Evolutionary conservation across 1,140 invertebrate genomes (phyloP).

Genomic region (Trigoniulus corallinus): DNA sequence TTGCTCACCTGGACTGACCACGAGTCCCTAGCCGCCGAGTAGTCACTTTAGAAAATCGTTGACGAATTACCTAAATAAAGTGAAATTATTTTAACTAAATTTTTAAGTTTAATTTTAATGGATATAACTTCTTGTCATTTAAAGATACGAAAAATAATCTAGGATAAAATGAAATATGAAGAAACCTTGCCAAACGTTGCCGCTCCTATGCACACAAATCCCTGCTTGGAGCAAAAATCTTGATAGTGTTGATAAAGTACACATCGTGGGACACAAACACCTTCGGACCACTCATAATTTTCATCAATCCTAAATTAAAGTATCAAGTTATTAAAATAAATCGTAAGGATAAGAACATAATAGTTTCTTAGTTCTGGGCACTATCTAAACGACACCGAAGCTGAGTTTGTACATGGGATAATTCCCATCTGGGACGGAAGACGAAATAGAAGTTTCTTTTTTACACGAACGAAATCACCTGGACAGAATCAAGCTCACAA

Average conservation of each 20-base stretch:
- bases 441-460: neutral
- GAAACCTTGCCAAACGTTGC: constrained; percentile 39
- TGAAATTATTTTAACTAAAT: too few species aligned
- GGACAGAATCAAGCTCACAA: neutral
- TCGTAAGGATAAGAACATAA: neutral
- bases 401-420: too few species aligned
- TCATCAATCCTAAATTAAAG: constrained; percentile 29
- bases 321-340: neutral
- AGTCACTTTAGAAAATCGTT: constrained; percentile 36
- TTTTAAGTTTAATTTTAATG: neutral
- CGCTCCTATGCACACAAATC: constrained; percentile 35
- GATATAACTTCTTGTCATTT: too few species aligned
- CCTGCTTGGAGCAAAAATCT: constrained; percentile 32
- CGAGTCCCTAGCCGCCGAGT: constrained; percentile 35
- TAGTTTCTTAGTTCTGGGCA: too few species aligned
- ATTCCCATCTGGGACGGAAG: neutral
- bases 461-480: neutral
- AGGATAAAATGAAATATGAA: neutral
- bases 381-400: too few species aligned
- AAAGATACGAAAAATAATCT: too few species aligned
- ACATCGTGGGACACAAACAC: constrained; percentile 37
- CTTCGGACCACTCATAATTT: constrained; percentile 38
- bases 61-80: constrained; percentile 31
- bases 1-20: constrained; percentile 35
- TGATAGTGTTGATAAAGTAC: constrained; percentile 37